Conservation (phyloP, 2,888 invertebrate genomes). For the Gisinianus flammeolus region DNA sequence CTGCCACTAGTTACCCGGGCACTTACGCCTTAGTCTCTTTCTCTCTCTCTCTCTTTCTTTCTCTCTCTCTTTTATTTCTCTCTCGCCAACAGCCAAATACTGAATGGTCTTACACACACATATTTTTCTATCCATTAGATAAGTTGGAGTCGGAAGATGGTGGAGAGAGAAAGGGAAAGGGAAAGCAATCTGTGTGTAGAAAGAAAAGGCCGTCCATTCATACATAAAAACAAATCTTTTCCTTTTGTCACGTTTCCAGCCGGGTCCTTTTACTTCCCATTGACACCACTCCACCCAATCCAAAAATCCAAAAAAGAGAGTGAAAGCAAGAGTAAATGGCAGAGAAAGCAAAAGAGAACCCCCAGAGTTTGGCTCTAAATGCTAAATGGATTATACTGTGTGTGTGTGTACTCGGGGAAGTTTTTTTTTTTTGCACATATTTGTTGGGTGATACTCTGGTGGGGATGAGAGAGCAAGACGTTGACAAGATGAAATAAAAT, state of each 20-base stretch:
- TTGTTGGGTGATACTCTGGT: background rate
- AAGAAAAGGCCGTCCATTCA: background rate
- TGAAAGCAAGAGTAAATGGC: background rate
- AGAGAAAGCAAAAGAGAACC: no score
- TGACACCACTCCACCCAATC: background rate
- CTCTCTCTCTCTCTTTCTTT: no score
- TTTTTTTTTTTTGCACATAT: background rate
- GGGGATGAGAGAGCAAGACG: background rate
- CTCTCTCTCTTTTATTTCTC: no score
- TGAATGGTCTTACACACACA: no score
- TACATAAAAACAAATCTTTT: background rate
- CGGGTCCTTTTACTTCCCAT: background rate
- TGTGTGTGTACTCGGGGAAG: background rate
- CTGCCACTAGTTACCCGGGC: no score
- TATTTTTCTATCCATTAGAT: no score
- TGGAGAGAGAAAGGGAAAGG: no score
- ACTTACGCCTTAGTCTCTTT: no score
- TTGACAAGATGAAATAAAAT: conserved; percentile 2
- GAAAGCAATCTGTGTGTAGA: no score
- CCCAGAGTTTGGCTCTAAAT: background rate
- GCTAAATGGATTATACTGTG: background rate
- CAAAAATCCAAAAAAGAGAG: background rate
- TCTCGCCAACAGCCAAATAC: no score
- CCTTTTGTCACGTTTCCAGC: conserved; percentile 21
- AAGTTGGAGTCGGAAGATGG: no score